A percentile compares a stretch with the other conserved stretches of the same genome.
These are phyloP conservation scores for Morone saxatilis DNA, from an alignment of 2,113 vertebrate species.

Conservation along the genomic window DNA sequence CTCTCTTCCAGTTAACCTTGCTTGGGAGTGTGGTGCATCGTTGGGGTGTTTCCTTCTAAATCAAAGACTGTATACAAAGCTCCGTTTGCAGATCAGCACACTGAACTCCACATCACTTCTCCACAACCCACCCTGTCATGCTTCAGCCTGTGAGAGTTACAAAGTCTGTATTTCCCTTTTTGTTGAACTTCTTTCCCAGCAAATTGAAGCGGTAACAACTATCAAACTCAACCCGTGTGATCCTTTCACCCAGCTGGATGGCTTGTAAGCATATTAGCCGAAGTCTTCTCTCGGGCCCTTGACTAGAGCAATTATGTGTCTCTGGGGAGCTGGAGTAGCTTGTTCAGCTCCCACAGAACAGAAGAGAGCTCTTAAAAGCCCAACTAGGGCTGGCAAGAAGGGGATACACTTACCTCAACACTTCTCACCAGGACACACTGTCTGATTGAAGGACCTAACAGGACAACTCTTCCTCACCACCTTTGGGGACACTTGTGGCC, in stretches of 20 bases:
- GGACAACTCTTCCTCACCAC: conserved; percentile 30
- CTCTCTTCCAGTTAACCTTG: conserved; percentile 92
- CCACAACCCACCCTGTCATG: conserved; percentile 81
- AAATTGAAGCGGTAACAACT: conserved; percentile 20
- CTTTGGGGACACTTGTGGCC: conserved; percentile 60
- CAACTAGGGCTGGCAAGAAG: conserved; percentile 6
- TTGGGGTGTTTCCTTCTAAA: conserved; percentile 82
- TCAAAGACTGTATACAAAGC: conserved; percentile 85
- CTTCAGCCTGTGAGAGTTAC: conserved; percentile 44
- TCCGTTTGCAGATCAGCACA: conserved; percentile 82
- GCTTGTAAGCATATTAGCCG: conserved; percentile 27
- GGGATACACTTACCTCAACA: conserved; percentile 70
- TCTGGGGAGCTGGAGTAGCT: conserved; percentile 16
- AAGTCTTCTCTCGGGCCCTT: conserved; percentile 22
- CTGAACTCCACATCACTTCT: conserved; percentile 79
- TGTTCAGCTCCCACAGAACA: conserved; percentile 18
- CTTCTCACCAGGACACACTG: conserved; percentile 53
- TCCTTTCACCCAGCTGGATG: conserved; percentile 31
- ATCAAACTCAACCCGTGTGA: conserved; percentile 23
- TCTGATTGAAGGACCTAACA: conserved; percentile 55
- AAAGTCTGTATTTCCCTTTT: background rate
- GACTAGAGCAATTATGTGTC: conserved; percentile 1
- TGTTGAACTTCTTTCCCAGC: conserved; percentile 16
- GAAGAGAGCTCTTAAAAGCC: conserved; percentile 44
- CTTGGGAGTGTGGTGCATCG: conserved; percentile 85